Conservation (phyloP, 1,140 invertebrate species). For the Penaeus chinensis region DNA sequence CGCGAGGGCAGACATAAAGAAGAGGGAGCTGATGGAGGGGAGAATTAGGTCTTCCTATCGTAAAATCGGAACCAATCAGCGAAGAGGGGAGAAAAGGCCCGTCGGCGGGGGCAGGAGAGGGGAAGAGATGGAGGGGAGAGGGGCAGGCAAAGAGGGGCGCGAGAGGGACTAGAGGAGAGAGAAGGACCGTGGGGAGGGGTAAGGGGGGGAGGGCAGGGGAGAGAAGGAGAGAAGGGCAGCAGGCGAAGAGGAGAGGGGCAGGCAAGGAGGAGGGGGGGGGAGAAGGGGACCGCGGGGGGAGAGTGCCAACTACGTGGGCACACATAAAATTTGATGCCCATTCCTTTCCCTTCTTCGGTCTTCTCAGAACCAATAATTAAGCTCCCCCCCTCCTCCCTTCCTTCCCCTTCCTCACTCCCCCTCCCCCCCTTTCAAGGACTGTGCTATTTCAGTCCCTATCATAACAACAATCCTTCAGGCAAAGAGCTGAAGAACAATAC, state of each 20-base stretch:
- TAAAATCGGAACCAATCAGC: conserved; percentile 55
- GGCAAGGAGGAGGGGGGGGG: neutral
- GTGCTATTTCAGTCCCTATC: too few relatives aligned
- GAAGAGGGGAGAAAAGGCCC: neutral
- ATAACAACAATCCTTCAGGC: too few relatives aligned
- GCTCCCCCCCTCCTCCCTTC: too few relatives aligned
- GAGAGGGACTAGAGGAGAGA: neutral
- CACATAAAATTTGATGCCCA: too few relatives aligned
- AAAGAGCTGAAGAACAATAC: too few relatives aligned
- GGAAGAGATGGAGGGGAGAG: neutral
- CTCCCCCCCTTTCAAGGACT: too few relatives aligned
- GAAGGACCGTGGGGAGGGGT: neutral
- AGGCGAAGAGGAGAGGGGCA: conserved; percentile 4
- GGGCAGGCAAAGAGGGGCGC: neutral
- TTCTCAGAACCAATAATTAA: too few relatives aligned
- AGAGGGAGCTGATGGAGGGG: conserved; percentile 24
- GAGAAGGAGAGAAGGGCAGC: neutral
- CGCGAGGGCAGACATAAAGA: conserved; percentile 29
- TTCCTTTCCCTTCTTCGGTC: too few relatives aligned
- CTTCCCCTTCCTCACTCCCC: too few relatives aligned
- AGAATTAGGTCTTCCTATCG: conserved; percentile 37
- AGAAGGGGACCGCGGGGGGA: neutral
- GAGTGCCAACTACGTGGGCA: too few relatives aligned
- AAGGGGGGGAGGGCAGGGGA: neutral
- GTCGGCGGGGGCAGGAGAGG: neutral